A percentile compares a stretch with the other conserved stretches of the same genome.
Conservation (phyloP, 2,113 vertebrate genomes). For the Sterna hirundo region DNA sequence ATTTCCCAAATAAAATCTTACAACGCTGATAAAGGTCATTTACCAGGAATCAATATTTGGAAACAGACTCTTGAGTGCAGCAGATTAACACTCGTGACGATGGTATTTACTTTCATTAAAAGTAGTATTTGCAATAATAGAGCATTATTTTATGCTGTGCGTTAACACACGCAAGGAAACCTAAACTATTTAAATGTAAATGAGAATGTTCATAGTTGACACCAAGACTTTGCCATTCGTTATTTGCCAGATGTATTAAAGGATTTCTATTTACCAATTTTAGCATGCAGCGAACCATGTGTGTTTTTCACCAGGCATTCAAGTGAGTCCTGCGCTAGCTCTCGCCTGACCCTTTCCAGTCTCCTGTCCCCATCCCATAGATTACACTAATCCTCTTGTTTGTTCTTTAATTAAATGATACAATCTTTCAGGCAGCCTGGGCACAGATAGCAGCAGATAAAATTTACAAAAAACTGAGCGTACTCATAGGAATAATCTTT, state of each 20-base stretch:
- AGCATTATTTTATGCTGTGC: background rate
- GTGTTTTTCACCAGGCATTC: background rate
- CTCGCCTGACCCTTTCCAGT: background rate
- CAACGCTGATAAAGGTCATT: slow-evolving; percentile 33
- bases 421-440: slow-evolving; percentile 30
- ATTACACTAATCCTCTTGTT: slow-evolving; percentile 57
- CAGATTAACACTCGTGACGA: slow-evolving; percentile 4
- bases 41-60: slow-evolving; percentile 54
- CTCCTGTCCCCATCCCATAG: background rate
- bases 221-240: background rate
- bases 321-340: background rate
- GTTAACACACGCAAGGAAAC: background rate
- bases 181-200: slow-evolving; percentile 69
- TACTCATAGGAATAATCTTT: background rate
- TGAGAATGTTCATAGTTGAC: slow-evolving; percentile 37
- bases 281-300: background rate
- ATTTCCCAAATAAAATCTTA: slow-evolving; percentile 19
- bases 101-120: slow-evolving; percentile 52
- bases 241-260: slow-evolving; percentile 54
- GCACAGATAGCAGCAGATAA: slow-evolving; percentile 39
- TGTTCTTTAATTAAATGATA: slow-evolving; percentile 68
- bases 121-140: slow-evolving; percentile 47
- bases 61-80: background rate
- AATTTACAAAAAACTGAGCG: background rate
- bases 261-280: slow-evolving; percentile 39